Conservation (phyloP, 1,140 invertebrate species). For the Drosophila orosa region DNA sequence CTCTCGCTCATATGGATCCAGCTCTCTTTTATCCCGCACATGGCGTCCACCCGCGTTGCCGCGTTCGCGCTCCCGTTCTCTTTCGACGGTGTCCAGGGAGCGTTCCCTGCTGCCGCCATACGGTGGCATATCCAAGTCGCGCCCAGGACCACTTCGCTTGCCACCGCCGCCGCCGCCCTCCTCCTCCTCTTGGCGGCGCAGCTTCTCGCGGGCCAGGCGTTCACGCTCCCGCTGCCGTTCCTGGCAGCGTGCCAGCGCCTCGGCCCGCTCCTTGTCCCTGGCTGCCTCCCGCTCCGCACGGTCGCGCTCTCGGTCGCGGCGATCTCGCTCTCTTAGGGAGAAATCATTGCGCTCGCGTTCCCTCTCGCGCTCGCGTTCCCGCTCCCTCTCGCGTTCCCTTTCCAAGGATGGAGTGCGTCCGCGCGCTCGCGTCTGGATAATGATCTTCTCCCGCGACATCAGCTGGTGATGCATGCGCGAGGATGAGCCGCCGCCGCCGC, state of each 20-base stretch:
- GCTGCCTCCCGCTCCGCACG: slow-evolving; percentile 84
- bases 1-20: slow-evolving; percentile 77
- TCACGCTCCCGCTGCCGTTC: slow-evolving; percentile 87
- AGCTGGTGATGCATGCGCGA: slow-evolving; percentile 77
- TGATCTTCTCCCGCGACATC: slow-evolving; percentile 80
- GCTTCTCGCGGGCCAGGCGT: slow-evolving; percentile 85
- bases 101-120: slow-evolving; percentile 74
- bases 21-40: slow-evolving; percentile 59
- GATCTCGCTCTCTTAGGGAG: slow-evolving; percentile 80
- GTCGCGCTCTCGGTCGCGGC: slow-evolving; percentile 63
- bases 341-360: slow-evolving; percentile 85
- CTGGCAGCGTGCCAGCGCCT: slow-evolving; percentile 86
- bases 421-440: slow-evolving; percentile 74
- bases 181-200: slow-evolving; percentile 84
- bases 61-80: slow-evolving; percentile 31
- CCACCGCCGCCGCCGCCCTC: slow-evolving; percentile 45
- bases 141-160: slow-evolving; percentile 55
- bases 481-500: slow-evolving; percentile 43
- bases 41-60: slow-evolving; percentile 36
- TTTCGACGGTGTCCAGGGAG: slow-evolving; percentile 70
- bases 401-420: slow-evolving; percentile 76
- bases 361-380: slow-evolving; percentile 80
- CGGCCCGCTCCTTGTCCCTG: slow-evolving; percentile 86
- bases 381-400: slow-evolving; percentile 65
- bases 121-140: slow-evolving; percentile 69